phyloP scores from a whole-genome alignment of 2,888 invertebrate genomes.

The Prosopocoilus inquinatus region DNA sequence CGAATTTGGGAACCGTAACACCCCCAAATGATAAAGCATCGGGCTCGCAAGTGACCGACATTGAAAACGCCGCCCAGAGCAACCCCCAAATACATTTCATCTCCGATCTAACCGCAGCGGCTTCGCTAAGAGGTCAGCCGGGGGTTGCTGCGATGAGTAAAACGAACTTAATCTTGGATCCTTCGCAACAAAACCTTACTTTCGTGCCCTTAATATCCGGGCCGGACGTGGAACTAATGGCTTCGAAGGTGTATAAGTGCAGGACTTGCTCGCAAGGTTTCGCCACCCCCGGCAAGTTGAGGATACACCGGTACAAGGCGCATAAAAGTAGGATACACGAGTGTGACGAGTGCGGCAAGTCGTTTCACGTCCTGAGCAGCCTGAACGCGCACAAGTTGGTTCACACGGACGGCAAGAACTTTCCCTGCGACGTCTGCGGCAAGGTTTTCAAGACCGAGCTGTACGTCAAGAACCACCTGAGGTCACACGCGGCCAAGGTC shows the following conservation, averaged over 20 bases:
- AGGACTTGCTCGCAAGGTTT: neutral
- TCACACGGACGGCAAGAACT: conserved; percentile 55
- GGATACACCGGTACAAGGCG: neutral
- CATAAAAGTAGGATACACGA: conserved; percentile 50
- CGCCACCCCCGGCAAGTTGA: neutral
- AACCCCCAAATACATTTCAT: too few relatives aligned
- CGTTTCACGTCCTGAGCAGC: conserved; percentile 55
- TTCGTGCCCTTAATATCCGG: too few relatives aligned
- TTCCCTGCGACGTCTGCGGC: conserved; percentile 55
- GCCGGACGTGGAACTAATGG: too few relatives aligned
- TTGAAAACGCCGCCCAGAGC: too few relatives aligned
- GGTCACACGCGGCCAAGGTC: neutral
- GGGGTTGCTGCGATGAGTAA: too few relatives aligned
- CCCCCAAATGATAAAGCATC: too few relatives aligned
- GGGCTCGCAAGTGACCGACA: too few relatives aligned
- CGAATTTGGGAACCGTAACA: too few relatives aligned
- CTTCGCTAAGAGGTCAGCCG: too few relatives aligned
- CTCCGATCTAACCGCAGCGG: too few relatives aligned
- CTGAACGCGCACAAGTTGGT: conserved; percentile 55
- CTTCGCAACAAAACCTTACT: too few relatives aligned
- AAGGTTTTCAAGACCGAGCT: conserved; percentile 49
- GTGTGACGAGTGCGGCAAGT: conserved; percentile 56
- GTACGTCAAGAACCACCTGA: neutral
- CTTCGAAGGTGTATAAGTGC: neutral
- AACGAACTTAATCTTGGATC: too few relatives aligned